phyloP scores from a whole-genome alignment of 2,797 vertebrate genomes.

The Spea hammondii region DNA sequence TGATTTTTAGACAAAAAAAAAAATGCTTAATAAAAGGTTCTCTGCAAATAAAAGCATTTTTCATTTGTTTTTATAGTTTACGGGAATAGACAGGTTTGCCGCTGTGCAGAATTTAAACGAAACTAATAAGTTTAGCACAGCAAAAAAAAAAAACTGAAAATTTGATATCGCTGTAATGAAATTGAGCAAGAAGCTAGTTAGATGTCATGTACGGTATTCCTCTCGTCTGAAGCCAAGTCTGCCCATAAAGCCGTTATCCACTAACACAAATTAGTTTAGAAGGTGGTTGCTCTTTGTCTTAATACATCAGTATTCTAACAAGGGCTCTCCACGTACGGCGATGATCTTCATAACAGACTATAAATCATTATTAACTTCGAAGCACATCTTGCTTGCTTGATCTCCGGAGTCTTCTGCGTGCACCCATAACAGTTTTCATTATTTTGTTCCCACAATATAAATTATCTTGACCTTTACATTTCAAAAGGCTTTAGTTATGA shows the following conservation, averaged over 20 bases:
- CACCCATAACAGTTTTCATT: neutral
- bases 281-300: conserved; percentile 53
- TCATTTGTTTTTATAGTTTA: conserved; percentile 15
- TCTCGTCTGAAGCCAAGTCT: conserved; percentile 23
- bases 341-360: conserved; percentile 19
- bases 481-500: too few species aligned
- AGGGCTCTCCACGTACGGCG: conserved; percentile 51
- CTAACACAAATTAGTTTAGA: conserved; percentile 55
- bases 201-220: conserved; percentile 19
- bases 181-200: conserved; percentile 26
- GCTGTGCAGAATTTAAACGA: conserved; percentile 8
- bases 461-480: neutral
- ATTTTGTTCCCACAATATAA: neutral
- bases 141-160: conserved; percentile 10
- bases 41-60: neutral
- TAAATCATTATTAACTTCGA: conserved; percentile 58
- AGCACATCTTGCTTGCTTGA: conserved; percentile 48
- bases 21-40: too few species aligned
- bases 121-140: conserved; percentile 12
- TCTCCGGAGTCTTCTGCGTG: conserved; percentile 27
- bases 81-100: conserved; percentile 6
- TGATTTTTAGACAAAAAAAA: too few species aligned
- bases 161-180: conserved; percentile 33
- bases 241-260: conserved; percentile 47
- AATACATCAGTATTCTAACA: conserved; percentile 59